A percentile compares a stretch with the other conserved stretches of the same genome.
These are phyloP conservation scores for Dione vanillae DNA, from an alignment of 2,888 invertebrate genomes.

Conservation along the genomic window DNA sequence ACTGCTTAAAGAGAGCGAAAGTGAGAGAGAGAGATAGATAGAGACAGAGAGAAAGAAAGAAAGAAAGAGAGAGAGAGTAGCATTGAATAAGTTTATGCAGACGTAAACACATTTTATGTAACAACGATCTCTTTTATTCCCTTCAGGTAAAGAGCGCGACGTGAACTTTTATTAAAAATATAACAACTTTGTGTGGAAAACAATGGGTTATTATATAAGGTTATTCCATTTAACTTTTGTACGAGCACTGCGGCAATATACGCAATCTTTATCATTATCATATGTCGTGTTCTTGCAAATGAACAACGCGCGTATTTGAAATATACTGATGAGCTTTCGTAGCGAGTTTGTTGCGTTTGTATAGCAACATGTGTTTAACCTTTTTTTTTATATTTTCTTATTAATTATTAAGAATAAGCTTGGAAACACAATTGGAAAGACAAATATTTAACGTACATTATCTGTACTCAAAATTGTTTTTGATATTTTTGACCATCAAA, in stretches of 20 bases:
- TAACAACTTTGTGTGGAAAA: slow-evolving; percentile 13
- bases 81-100: neutral
- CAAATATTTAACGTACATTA: no score
- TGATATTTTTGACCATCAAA: no score
- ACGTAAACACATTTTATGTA: neutral
- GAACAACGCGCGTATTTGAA: slow-evolving; percentile 49
- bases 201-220: slow-evolving; percentile 33
- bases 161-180: slow-evolving; percentile 20
- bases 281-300: slow-evolving; percentile 67
- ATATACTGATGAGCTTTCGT: slow-evolving; percentile 53
- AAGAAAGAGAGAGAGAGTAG: no score
- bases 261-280: slow-evolving; percentile 64
- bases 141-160: neutral
- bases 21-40: no score
- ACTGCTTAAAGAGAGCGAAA: no score
- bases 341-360: slow-evolving; percentile 25
- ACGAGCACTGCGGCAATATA: slow-evolving; percentile 52
- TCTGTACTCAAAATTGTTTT: no score
- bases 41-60: no score
- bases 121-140: neutral
- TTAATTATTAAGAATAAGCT: no score
- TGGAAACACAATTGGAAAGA: no score
- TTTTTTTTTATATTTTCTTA: neutral
- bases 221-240: slow-evolving; percentile 48
- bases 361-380: neutral